These are phyloP conservation scores for Phortica magna DNA, from an alignment of 2,888 invertebrate species.

Conservation along the genomic window DNA sequence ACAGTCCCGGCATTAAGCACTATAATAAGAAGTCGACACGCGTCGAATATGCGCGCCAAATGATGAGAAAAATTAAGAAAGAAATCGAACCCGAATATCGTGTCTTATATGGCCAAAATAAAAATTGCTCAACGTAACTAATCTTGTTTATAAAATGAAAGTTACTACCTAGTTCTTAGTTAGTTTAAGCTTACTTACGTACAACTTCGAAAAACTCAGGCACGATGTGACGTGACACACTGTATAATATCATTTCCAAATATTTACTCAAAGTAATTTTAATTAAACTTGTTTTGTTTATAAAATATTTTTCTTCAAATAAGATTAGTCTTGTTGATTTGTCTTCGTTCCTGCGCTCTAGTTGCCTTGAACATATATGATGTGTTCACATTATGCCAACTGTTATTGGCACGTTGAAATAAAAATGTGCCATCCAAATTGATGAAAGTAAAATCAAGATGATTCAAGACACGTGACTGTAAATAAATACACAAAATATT, in stretches of 20 bases:
- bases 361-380: background rate
- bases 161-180: background rate
- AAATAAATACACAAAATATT: background rate
- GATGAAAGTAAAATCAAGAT: conserved; percentile 44
- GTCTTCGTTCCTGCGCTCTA: background rate
- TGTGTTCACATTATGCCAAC: conserved; percentile 31
- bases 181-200: too few species aligned
- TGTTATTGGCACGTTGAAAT: conserved; percentile 40
- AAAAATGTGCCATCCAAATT: conserved; percentile 48
- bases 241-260: background rate
- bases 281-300: background rate
- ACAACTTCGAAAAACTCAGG: too few species aligned
- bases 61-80: conserved; percentile 80
- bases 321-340: too few species aligned
- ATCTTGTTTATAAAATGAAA: background rate
- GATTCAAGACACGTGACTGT: conserved; percentile 35
- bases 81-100: conserved; percentile 89
- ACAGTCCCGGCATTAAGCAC: conserved; percentile 92
- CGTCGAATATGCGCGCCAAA: conserved; percentile 77
- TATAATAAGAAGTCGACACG: conserved; percentile 87
- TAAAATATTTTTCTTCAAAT: background rate
- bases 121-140: conserved; percentile 80
- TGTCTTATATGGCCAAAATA: conserved; percentile 86
- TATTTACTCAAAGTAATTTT: background rate
- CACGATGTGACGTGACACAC: too few species aligned